Conservation (phyloP, 2,888 invertebrate genomes). For the Entomobrya proxima region DNA sequence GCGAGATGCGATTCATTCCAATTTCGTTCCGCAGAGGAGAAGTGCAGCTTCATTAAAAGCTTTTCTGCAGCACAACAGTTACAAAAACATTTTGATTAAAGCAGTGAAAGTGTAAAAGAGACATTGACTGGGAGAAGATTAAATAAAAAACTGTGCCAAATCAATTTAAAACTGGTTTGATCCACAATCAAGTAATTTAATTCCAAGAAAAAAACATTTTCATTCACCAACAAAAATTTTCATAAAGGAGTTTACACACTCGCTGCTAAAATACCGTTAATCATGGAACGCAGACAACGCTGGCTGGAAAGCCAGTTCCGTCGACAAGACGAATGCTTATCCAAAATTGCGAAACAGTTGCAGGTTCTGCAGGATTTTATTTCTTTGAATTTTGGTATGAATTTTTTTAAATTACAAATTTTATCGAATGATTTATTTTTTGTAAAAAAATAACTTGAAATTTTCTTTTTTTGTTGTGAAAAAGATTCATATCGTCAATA, state of each 20-base stretch:
- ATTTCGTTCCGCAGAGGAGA: neutral
- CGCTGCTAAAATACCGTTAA: neutral
- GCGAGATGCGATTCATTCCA: neutral
- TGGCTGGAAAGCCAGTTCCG: conserved; percentile 67
- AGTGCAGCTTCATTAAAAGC: neutral
- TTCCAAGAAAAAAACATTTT: neutral
- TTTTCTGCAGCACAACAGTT: no score
- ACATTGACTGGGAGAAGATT: neutral
- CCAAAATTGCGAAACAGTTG: conserved; percentile 62
- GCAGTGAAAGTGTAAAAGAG: neutral
- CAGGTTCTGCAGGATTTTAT: conserved; percentile 67
- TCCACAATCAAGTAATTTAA: no score
- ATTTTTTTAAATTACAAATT: neutral
- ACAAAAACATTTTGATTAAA: no score
- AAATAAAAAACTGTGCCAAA: conserved; percentile 21
- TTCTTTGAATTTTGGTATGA: conserved; percentile 64
- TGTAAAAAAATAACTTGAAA: neutral
- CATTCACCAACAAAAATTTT: neutral
- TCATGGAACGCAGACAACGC: conserved; percentile 62
- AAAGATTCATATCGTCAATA: conserved; percentile 66
- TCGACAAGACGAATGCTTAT: conserved; percentile 53
- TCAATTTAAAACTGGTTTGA: neutral
- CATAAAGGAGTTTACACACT: neutral
- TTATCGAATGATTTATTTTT: neutral
- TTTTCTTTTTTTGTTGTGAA: no score